Evolutionary conservation across 2,888 invertebrate species (phyloP).

Genomic region (Apotomis capreana): DNA sequence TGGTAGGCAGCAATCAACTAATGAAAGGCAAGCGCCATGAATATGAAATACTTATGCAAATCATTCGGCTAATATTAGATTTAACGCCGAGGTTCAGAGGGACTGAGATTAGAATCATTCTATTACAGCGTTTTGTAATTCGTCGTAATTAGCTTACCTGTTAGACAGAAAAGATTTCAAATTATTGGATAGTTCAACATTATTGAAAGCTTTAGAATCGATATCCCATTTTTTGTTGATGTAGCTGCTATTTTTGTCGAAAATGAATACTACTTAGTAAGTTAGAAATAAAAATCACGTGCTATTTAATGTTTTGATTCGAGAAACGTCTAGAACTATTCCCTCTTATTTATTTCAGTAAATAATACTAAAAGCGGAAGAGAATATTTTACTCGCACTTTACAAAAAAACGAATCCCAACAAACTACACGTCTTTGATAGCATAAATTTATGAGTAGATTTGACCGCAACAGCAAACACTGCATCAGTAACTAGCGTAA

Average conservation of each 20-base stretch:
- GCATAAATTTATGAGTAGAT: conserved; percentile 2
- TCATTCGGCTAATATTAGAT: conserved; percentile 35
- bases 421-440: background rate
- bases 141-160: background rate
- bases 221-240: too few species aligned
- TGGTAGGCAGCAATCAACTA: conserved; percentile 29
- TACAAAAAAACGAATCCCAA: background rate
- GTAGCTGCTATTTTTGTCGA: too few species aligned
- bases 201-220: too few species aligned
- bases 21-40: conserved; percentile 33
- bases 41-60: conserved; percentile 36
- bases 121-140: conserved; percentile 7
- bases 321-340: too few species aligned
- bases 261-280: too few species aligned
- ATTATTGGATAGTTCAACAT: too few species aligned
- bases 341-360: too few species aligned
- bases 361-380: too few species aligned
- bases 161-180: too few species aligned
- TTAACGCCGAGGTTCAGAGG: conserved; percentile 18
- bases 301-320: too few species aligned
- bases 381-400: too few species aligned
- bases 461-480: background rate
- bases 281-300: too few species aligned
- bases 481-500: conserved; percentile 24
- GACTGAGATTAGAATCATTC: conserved; percentile 3